Percentiles rank a stretch among this genome's conserved stretches.
These are phyloP conservation scores for Caenorhabditis elegans DNA, from an alignment of 1,140 invertebrate genomes.

Conservation along the genomic window WBcel235 BX284604.4:3037001-3037500, in stretches of 20 bases:
- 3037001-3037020: too few species aligned
- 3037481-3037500: not conserved
- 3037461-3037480: not conserved
- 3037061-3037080: too few species aligned
- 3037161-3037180: too few species aligned
- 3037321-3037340: slow-evolving; percentile 48
- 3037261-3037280: slow-evolving; percentile 53
- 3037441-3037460: slow-evolving; percentile 25
- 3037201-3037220: too few species aligned
- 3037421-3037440: slow-evolving; percentile 30
- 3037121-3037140: too few species aligned
- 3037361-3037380: slow-evolving; percentile 56
- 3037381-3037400: slow-evolving; percentile 53
- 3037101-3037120: too few species aligned
- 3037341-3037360: slow-evolving; percentile 50
- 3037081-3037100: too few species aligned
- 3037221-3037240: slow-evolving; percentile 39
- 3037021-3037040: too few species aligned
- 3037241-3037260: slow-evolving; percentile 40
- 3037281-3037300: slow-evolving; percentile 60
- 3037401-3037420: slow-evolving; percentile 54
- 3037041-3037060: too few species aligned
- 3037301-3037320: slow-evolving; percentile 45
- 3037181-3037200: not conserved
- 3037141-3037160: too few species aligned